Conservation (phyloP, 2,113 vertebrate species). For the Eulacestoma nigropectus region DNA sequence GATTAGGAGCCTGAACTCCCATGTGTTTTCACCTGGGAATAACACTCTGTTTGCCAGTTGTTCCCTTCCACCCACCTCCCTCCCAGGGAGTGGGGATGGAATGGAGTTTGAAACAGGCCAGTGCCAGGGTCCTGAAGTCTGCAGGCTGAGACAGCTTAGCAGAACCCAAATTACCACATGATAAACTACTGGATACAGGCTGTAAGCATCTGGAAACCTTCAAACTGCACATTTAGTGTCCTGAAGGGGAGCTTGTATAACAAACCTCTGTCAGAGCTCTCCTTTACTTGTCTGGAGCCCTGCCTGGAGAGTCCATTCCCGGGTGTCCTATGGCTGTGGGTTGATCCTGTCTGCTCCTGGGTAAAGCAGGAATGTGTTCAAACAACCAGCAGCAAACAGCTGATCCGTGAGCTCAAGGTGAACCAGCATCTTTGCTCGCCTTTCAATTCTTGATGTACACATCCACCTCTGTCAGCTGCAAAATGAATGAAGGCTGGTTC, state of each 20-base stretch:
- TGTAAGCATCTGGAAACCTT: slow-evolving; percentile 48
- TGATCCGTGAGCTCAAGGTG: not conserved
- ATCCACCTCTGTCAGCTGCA: not conserved
- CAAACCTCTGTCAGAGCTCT: not conserved
- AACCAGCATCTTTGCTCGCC: not conserved
- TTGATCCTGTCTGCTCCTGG: not conserved
- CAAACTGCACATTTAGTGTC: not conserved
- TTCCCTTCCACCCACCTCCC: not conserved
- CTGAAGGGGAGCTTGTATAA: not conserved
- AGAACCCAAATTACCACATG: not conserved
- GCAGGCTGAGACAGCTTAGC: not conserved
- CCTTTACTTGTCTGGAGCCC: not conserved
- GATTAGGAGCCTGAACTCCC: not conserved
- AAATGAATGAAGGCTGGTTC: not conserved
- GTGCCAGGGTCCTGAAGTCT: not conserved
- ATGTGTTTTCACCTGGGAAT: not conserved
- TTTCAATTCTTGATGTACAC: not conserved
- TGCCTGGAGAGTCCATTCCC: not conserved
- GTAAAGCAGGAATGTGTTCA: not conserved
- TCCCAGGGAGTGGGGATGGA: not conserved
- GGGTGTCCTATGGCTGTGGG: not conserved
- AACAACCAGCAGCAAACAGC: not conserved
- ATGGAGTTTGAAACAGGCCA: not conserved
- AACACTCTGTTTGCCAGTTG: not conserved
- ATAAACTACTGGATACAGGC: not conserved